These are phyloP conservation scores for Parnassius orleans DNA, from an alignment of 2,888 invertebrate species.

Conservation along the genomic window DNA sequence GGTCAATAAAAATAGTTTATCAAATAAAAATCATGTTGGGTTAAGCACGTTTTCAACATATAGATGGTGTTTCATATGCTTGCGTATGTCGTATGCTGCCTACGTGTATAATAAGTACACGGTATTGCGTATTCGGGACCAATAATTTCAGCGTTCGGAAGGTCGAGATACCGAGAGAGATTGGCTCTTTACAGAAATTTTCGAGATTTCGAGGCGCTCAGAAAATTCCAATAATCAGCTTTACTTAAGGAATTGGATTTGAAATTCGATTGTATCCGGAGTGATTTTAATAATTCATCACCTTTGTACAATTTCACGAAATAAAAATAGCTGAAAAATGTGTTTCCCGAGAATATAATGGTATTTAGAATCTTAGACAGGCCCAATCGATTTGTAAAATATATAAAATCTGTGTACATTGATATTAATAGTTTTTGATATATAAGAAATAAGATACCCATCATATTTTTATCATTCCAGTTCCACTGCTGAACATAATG, in stretches of 20 bases:
- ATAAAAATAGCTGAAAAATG: constrained; percentile 24
- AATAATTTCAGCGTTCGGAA: constrained; percentile 59
- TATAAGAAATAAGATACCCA: no score
- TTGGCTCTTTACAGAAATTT: constrained; percentile 73
- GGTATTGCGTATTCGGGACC: constrained; percentile 56
- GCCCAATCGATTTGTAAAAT: no score
- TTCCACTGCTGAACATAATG: no score
- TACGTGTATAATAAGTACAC: constrained; percentile 63
- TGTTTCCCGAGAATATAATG: no score
- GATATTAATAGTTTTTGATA: no score
- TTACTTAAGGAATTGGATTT: constrained; percentile 78
- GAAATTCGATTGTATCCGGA: constrained; percentile 71
- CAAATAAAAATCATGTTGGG: no score
- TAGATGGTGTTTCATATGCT: constrained; percentile 15
- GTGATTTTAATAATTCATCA: constrained; percentile 79
- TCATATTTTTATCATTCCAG: no score
- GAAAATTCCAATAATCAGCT: constrained; percentile 75
- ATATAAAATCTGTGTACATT: no score
- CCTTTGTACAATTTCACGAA: constrained; percentile 52
- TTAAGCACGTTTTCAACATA: background rate
- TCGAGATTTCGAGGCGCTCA: constrained; percentile 55
- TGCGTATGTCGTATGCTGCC: constrained; percentile 6
- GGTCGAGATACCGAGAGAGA: constrained; percentile 50
- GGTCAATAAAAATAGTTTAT: no score
- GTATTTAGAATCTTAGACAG: no score